Conservation (phyloP, 2,888 invertebrate genomes). For the Protodeltote pygarga region DNA sequence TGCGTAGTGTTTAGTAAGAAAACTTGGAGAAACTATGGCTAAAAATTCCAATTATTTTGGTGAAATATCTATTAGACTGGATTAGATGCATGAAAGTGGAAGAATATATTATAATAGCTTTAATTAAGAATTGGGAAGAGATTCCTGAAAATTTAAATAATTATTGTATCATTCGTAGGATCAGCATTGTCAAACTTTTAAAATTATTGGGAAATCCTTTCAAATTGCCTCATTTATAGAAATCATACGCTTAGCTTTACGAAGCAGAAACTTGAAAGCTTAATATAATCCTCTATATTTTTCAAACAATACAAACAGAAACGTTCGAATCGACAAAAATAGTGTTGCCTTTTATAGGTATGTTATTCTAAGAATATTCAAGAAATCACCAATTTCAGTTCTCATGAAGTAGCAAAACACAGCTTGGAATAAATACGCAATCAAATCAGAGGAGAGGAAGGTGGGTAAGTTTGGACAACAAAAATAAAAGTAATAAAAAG, state of each 20-base stretch:
- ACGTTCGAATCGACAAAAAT: not conserved
- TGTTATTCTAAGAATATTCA: constrained; percentile 21
- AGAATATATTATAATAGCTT: no score
- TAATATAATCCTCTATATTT: not conserved
- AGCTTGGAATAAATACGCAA: constrained; percentile 63
- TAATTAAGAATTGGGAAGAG: no score
- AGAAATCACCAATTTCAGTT: constrained; percentile 10
- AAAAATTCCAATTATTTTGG: no score
- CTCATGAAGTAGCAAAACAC: constrained; percentile 42
- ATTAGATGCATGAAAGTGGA: no score
- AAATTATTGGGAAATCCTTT: not conserved
- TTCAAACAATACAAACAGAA: not conserved
- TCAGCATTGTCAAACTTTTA: no score
- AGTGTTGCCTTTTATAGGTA: not conserved
- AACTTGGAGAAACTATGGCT: no score
- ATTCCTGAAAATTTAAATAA: no score
- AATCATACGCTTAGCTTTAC: not conserved
- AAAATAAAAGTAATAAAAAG: constrained; percentile 68
- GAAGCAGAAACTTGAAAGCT: not conserved
- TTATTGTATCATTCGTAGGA: no score
- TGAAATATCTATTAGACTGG: no score
- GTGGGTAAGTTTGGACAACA: constrained; percentile 59
- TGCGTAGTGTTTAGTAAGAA: no score
- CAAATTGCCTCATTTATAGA: not conserved
- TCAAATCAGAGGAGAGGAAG: constrained; percentile 59